These are phyloP conservation scores for Mylabris sibirica DNA, from an alignment of 2,888 invertebrate genomes.

Conservation along the genomic window DNA sequence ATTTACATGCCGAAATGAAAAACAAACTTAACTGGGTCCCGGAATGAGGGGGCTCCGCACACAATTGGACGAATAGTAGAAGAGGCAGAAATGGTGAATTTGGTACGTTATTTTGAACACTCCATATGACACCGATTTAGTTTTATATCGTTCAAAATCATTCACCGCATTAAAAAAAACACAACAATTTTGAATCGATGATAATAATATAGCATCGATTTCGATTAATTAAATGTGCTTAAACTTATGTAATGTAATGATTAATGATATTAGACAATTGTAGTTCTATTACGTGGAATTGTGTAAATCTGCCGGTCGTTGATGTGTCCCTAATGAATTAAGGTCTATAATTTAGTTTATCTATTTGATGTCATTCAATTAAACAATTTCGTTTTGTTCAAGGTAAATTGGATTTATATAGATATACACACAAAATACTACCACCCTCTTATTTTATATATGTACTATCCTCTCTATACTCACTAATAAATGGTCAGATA, in stretches of 20 bases:
- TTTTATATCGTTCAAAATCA: background rate
- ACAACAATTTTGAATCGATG: slow-evolving; percentile 43
- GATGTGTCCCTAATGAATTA: slow-evolving; percentile 57
- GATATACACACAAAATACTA: slow-evolving; percentile 21
- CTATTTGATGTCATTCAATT: slow-evolving; percentile 46
- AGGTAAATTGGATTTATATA: slow-evolving; percentile 34
- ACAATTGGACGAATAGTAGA: background rate
- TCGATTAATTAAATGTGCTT: slow-evolving; percentile 61
- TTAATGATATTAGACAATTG: slow-evolving; percentile 60
- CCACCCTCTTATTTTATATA: background rate
- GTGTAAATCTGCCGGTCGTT: slow-evolving; percentile 58
- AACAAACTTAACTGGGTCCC: slow-evolving; percentile 31
- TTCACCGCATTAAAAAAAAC: background rate
- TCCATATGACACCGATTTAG: slow-evolving; percentile 3
- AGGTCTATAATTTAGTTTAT: slow-evolving; percentile 46
- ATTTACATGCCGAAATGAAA: slow-evolving; percentile 35
- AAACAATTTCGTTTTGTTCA: slow-evolving; percentile 43
- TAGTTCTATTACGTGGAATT: slow-evolving; percentile 60
- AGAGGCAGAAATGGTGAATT: background rate
- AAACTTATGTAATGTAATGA: slow-evolving; percentile 61
- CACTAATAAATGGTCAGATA: slow-evolving; percentile 31
- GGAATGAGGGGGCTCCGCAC: slow-evolving; percentile 17
- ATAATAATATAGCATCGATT: slow-evolving; percentile 55
- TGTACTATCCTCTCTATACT: background rate
- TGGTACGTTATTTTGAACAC: slow-evolving; percentile 23